Evolutionary conservation across 2,888 invertebrate species (phyloP).

Genomic region (Sturmia bella): DNA sequence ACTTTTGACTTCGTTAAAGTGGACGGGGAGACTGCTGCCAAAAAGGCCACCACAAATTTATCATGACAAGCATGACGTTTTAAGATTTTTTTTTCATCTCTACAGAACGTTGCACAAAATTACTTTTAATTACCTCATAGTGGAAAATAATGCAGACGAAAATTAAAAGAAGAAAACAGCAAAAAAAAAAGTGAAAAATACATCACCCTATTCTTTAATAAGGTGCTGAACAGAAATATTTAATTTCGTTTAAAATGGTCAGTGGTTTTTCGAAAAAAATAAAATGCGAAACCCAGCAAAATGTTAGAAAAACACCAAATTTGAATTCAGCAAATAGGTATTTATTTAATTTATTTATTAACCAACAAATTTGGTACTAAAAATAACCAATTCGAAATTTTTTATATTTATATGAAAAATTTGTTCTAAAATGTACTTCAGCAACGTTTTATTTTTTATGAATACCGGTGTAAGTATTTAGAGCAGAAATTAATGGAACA

Average conservation of each 20-base stretch:
- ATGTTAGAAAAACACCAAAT: background rate
- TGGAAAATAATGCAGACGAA: conserved; percentile 18
- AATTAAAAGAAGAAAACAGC: background rate
- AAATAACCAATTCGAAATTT: no score
- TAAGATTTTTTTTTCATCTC: background rate
- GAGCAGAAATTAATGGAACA: no score
- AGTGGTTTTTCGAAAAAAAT: conserved; percentile 20
- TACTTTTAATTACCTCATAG: conserved; percentile 66
- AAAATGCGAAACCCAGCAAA: conserved; percentile 30
- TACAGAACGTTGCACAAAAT: conserved; percentile 41
- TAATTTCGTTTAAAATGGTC: conserved; percentile 10
- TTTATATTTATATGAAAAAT: no score
- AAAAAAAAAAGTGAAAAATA: conserved; percentile 18
- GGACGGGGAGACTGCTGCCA: conserved; percentile 53
- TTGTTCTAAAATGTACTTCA: no score
- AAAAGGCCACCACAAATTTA: conserved; percentile 60
- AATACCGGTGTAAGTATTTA: no score
- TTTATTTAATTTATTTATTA: no score
- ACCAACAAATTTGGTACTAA: no score
- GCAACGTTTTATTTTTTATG: no score
- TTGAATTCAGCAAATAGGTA: background rate
- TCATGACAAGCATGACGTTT: conserved; percentile 67
- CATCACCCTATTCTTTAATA: conserved; percentile 49
- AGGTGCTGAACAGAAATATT: conserved; percentile 40
- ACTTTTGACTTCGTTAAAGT: conserved; percentile 60